Base-by-base conservation (phyloP, 2,113 vertebrate genomes). In the Edolisoma coerulescens region DNA sequence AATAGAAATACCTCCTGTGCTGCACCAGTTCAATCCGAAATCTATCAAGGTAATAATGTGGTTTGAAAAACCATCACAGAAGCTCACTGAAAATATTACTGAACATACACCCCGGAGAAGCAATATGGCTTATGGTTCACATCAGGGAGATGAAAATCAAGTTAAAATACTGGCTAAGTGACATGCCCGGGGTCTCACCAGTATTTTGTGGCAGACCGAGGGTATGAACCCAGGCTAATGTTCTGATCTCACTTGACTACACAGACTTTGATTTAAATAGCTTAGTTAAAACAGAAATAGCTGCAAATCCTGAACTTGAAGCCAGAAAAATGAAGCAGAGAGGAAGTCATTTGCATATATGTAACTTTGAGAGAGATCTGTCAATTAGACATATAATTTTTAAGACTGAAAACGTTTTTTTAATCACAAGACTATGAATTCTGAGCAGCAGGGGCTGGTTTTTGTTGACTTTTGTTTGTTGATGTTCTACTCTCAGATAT, bases 51-150 rank as follows among this genome's bases (percentile, higher is more conserved):
- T 92, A 87, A 91, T 87, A 91, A 90, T 60, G 77, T 60, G 41
- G 32, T 85, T 95, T 96, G 78, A 96, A 93, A 96, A 95, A 78
- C 39, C 41, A 76, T 85, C 78, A 82, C 32, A 87, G 74, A 93
- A 88, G 4, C 42, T 91, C 49, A 37, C 67, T 88, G 85, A 76
- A 96, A 92, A 93, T 93, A 87, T 89, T 91, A 87, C 59, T 2
- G 9, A 84, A 73, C 24, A 12, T 49, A 57, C 30, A 70, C 39
- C 50, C 69, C 1, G 17, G 74, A 70, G 91, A 68, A n/a, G 83
- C 14, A 65, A 56, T 82, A 79, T 30, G 39, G 68, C 39, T 90
- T 71, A 59, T 56, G 26, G 35, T 57, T 97, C 87, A 82, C 28
- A 39, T 76, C 47, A 82, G 37, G 45, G 61, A 95, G 57, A 71